Conservation (phyloP, 2,888 invertebrate genomes). For the Entomobrya proxima region DNA sequence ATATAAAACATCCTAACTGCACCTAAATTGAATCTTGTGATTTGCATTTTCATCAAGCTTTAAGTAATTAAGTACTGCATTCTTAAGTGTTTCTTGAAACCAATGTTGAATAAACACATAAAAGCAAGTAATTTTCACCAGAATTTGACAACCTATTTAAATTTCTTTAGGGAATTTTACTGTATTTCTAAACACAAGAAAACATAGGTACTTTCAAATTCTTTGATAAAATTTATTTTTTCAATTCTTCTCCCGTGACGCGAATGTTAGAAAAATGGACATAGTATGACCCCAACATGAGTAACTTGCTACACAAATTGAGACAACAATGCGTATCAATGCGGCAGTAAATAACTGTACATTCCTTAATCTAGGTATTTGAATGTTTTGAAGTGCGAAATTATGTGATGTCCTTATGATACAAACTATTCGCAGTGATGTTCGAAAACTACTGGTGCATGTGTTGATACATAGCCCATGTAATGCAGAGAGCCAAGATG, state of each 20-base stretch:
- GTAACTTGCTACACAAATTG: no score
- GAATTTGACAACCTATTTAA: background rate
- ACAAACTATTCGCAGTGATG: background rate
- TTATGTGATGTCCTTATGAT: slow-evolving; percentile 14
- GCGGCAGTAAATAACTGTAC: background rate
- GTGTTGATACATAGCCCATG: no score
- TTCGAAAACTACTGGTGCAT: background rate
- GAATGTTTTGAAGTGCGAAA: background rate
- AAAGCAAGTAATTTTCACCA: background rate
- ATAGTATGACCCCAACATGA: no score
- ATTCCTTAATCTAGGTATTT: no score
- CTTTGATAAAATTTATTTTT: no score
- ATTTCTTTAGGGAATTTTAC: background rate
- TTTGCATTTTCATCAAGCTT: background rate
- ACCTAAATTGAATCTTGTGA: background rate
- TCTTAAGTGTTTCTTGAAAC: no score
- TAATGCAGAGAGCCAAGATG: background rate
- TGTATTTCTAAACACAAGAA: no score
- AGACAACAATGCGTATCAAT: background rate
- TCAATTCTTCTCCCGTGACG: no score
- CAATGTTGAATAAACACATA: no score
- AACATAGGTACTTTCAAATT: no score
- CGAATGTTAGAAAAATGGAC: no score
- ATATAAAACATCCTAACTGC: no score
- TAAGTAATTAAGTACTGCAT: background rate